Evolutionary conservation across 2,113 vertebrate species (phyloP).

Genomic region (Equus quagga): DNA sequence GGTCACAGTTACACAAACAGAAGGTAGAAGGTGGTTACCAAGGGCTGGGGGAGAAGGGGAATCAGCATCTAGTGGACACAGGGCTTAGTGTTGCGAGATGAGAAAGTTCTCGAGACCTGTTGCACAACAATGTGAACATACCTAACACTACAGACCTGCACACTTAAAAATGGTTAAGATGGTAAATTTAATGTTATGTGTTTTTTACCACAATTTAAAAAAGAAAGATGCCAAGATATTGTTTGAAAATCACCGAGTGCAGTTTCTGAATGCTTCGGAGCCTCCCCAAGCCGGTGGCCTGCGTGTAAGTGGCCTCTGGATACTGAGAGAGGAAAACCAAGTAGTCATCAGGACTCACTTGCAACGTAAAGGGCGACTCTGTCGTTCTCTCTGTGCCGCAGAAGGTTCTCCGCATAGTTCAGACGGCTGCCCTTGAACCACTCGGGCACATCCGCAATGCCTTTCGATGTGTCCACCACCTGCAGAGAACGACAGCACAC

Average conservation of each 20-base stretch:
- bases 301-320: rapidly evolving
- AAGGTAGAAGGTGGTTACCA: too few relatives aligned
- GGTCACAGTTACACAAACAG: background rate
- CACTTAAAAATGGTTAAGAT: background rate
- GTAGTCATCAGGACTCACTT: slow-evolving; percentile 86
- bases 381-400: slow-evolving; percentile 94
- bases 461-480: slow-evolving; percentile 95
- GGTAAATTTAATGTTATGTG: background rate
- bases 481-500: slow-evolving; percentile 19
- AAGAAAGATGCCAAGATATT: too few relatives aligned
- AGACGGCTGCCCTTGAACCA: slow-evolving; percentile 96
- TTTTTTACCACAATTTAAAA: background rate
- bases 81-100: background rate
- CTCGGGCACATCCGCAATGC: slow-evolving; percentile 93
- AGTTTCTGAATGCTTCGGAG: rapidly evolving
- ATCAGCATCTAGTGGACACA: too few relatives aligned
- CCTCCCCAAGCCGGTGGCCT: background rate
- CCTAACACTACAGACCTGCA: background rate
- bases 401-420: slow-evolving; percentile 97
- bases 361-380: slow-evolving; percentile 95
- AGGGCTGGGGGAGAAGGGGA: background rate
- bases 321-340: rapidly evolving
- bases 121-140: background rate
- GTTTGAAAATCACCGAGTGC: background rate
- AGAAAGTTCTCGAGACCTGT: background rate